Base-by-base conservation (phyloP, 30 jellyfish, hydroid and myxozoan genomes). In the Chrysaora quinquecirrha region DNA sequence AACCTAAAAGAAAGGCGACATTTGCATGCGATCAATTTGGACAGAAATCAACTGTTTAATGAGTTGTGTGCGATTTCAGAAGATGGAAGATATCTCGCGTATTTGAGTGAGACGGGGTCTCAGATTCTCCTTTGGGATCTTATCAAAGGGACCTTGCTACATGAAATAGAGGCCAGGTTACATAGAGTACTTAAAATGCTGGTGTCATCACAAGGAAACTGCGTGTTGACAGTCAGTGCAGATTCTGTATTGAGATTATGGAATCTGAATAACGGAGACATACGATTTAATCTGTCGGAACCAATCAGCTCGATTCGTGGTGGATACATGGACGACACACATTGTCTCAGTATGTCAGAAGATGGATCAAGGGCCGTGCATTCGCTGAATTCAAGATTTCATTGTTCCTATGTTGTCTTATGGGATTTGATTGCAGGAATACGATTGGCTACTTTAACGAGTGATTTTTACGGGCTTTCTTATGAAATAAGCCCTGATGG, bases 261-360 rank as follows among this genome's bases (percentile, higher is more conserved):
- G 85, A 76, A 75, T 48, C 30, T 89, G 73, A 73, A 83, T 28
- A 92, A 89, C 34, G 97, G 97, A 0, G 78, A 62, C 62, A 35
- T 82, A 16, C 48, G 94, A 25, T 74, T 34, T 48, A 56, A 82
- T 0, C 31, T 89, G 64, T 69, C 82, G n/a, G 97, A 89, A 79
- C 94, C 94, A 27, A 84, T 82, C 0, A 82, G 94, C 34, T 71
- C 97, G 22, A 66, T 89, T 1, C 63, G 97, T 1, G 96, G 96
- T 19, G 96, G 92, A 9, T 87, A 87, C 69, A 89, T 89, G 97
- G 97, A 89, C 33, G 97, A 81, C 29, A 75, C 78, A 52, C 97
- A 89, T 28, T 74, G 90, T 28, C 60, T 89, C 25, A 56, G 90
- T 25, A 71, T 89, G 90, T 80, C 94, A 1, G 87, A 73, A 27